A percentile compares a stretch with the other conserved stretches of the same genome.
Conservation (phyloP, 2,797 vertebrate genomes). For the Vipera ursinii region DNA sequence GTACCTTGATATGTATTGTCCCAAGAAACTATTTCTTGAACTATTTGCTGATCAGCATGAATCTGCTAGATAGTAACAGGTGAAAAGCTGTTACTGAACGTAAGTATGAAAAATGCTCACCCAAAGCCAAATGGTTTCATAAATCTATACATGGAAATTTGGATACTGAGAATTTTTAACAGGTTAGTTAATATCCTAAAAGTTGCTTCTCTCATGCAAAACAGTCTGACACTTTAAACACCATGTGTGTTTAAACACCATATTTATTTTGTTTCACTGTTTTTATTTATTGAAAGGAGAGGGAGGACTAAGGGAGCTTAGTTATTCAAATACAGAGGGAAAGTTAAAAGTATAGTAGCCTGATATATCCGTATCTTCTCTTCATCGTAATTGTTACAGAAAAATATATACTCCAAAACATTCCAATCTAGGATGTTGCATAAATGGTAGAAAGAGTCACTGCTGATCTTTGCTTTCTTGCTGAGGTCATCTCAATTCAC, state of each 20-base stretch:
- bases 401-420: not conserved
- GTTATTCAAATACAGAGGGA: not conserved
- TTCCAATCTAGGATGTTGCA: not conserved
- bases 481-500: conserved; percentile 30
- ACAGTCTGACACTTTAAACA: not conserved
- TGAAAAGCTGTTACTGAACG: not conserved
- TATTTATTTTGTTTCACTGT: not conserved
- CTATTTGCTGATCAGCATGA: conserved; percentile 1
- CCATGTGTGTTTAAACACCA: not conserved
- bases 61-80: not conserved
- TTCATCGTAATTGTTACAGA: not conserved
- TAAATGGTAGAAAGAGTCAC: not conserved
- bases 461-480: not conserved
- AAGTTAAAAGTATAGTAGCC: not conserved
- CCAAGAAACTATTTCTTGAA: not conserved
- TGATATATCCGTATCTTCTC: not conserved
- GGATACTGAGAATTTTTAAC: not conserved
- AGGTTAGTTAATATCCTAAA: not conserved
- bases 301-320: not conserved
- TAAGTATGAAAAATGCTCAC: not conserved
- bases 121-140: not conserved
- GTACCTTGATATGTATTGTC: not conserved
- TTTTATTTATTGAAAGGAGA: not conserved
- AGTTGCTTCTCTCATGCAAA: not conserved
- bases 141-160: not conserved